Evolutionary conservation across 2,888 invertebrate species (phyloP), one percentile per base, ranked within the genome.

Genomic region (Pristionchus japonicus): DNA sequence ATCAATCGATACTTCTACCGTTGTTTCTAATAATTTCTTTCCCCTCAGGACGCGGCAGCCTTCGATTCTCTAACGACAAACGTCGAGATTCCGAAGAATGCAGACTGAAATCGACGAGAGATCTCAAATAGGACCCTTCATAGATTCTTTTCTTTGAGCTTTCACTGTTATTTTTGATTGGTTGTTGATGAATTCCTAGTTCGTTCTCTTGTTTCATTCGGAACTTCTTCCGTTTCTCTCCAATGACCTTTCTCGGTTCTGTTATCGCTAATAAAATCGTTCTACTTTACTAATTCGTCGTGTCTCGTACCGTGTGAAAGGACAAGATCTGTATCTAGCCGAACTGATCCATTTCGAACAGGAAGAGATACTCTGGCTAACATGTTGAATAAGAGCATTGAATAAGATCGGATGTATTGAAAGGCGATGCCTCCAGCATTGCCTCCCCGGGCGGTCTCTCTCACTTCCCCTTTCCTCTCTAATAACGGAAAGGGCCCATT

Each of bases 11-110:
- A 67, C 34, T 67, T 67, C 23, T 67, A 27, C 20, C 37, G 4
- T 43, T n/a, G 23, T n/a, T n/a, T n/a, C n/a, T 77, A n/a, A 47
- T 15, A 27, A 77, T 27, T 0, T 15, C 0, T 20, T 52, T 47
- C 80, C 37, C 17, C 1, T 31, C 52, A 90, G 34, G 92, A 92
- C 70, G 85, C 89, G 27, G 57, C 91, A 15, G 92, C 92, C 1
- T 92, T 92, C 85, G 91, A 90, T 67, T 90, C 91, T 43, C 86
- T 92, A 37, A 92, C 92, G 3, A 92, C 90, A 57, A 86, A 87
- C 37, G 77, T 87, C 31, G 49, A 91, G 17, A 92, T 92, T 57
- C 92, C 92, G 20, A 70, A 77, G 34, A 91, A 92, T 88, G 90
- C 91, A 34, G 92, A 92, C 87, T 92, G 88, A 77, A 31, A 47